A percentile compares a stretch with the other conserved stretches of the same genome.
Evolutionary conservation across 2,113 vertebrate genomes (phyloP).

Genomic region (Genyomyrus donnyi): DNA sequence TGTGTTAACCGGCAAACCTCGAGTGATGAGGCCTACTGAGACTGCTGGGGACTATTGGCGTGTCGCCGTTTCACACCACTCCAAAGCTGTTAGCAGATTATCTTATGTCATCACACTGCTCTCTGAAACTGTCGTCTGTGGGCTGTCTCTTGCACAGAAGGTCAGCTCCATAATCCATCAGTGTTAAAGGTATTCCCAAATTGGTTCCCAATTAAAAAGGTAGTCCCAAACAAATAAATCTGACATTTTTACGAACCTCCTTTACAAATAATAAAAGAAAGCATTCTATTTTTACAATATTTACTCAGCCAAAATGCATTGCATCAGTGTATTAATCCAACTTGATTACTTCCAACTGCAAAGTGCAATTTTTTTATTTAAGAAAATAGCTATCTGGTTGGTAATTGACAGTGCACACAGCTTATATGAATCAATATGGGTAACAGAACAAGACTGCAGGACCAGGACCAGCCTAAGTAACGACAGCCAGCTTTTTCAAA

Average conservation of each 20-base stretch:
- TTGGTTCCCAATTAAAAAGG: not conserved
- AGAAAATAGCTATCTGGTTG: not conserved
- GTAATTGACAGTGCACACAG: not conserved
- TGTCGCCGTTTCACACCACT: not conserved
- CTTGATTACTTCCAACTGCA: not conserved
- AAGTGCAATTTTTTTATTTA: not conserved
- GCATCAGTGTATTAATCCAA: not conserved
- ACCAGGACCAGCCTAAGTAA: not conserved
- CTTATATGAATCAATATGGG: not conserved
- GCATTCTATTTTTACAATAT: not conserved
- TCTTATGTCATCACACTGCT: not conserved
- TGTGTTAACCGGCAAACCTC: constrained; percentile 1
- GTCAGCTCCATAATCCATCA: not conserved
- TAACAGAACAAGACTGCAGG: not conserved
- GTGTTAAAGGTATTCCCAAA: not conserved
- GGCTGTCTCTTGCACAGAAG: not conserved
- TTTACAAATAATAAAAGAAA: not conserved
- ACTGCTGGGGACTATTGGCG: not conserved
- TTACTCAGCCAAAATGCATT: not conserved
- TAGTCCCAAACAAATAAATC: not conserved
- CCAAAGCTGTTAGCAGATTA: not conserved
- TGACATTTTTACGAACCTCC: not conserved
- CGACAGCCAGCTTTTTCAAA: not conserved
- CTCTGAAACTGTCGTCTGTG: not conserved
- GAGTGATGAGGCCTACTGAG: not conserved